phyloP scores from a whole-genome alignment of 1,140 invertebrate genomes.

The Drusus annulatus region DNA sequence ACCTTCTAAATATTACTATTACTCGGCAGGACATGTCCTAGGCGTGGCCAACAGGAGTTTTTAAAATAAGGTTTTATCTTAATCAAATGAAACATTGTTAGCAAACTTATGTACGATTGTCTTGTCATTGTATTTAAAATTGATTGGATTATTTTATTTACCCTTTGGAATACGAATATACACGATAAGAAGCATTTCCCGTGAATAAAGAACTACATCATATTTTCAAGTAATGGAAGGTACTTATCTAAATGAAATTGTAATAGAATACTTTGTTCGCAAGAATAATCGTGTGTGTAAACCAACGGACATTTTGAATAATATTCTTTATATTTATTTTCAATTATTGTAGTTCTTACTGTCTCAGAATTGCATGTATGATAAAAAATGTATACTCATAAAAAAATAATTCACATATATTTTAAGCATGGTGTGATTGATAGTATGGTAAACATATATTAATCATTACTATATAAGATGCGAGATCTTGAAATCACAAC shows the following conservation, averaged over 20 bases:
- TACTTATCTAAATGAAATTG: not conserved
- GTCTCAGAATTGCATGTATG: not conserved
- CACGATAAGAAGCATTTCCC: not conserved
- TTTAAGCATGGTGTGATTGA: no score
- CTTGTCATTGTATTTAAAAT: not conserved
- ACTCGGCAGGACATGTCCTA: not conserved
- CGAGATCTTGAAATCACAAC: no score
- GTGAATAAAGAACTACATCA: not conserved
- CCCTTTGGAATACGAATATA: not conserved
- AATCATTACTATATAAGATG: no score
- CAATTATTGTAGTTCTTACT: not conserved
- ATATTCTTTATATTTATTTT: not conserved
- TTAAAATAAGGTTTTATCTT: no score
- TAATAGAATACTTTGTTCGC: constrained; percentile 3
- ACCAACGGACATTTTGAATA: constrained; percentile 56
- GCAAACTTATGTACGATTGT: not conserved
- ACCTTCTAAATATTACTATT: not conserved
- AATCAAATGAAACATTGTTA: no score
- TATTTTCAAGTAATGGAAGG: not conserved
- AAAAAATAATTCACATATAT: no score
- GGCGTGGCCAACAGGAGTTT: no score
- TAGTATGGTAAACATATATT: no score
- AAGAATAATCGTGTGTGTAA: constrained; percentile 53
- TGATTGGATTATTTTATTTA: not conserved
- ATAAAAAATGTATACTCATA: not conserved